Evolutionary conservation across 2,888 invertebrate genomes (phyloP).

Genomic region (Galeopsomyia nigrocyanea): DNA sequence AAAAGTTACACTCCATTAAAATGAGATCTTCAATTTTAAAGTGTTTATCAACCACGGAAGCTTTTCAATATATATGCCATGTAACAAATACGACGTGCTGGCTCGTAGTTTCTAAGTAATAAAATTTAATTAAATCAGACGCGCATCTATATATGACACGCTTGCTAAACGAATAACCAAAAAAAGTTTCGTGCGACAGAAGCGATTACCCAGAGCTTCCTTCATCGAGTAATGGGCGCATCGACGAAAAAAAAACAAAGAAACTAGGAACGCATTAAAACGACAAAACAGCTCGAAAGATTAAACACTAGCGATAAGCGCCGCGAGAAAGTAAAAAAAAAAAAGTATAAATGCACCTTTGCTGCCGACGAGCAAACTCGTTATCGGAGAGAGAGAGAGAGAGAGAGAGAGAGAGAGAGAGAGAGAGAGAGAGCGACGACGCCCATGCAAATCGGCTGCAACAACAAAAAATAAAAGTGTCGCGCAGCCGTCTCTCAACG

Average conservation of each 20-base stretch:
- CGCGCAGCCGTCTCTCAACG: constrained; percentile 35
- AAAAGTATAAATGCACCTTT: background rate
- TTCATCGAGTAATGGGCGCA: constrained; percentile 8
- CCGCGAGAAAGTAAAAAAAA: background rate
- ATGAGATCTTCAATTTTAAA: too few relatives aligned
- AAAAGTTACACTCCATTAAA: too few relatives aligned
- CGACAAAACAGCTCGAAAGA: constrained; percentile 25
- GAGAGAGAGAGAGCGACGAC: constrained; percentile 9
- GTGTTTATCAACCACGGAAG: too few relatives aligned
- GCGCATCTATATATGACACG: background rate
- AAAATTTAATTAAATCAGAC: constrained; percentile 13
- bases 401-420: background rate
- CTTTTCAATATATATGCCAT: too few relatives aligned
- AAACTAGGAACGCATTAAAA: constrained; percentile 23
- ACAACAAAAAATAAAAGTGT: too few relatives aligned
- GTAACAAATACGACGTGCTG: background rate
- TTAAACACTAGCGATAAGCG: constrained; percentile 27
- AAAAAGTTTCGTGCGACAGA: background rate
- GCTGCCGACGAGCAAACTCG: constrained; percentile 34
- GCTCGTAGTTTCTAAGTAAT: background rate
- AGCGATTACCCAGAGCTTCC: constrained; percentile 2
- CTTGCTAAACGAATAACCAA: background rate
- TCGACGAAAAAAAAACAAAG: background rate
- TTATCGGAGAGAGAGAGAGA: constrained; percentile 33
- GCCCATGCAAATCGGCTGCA: constrained; percentile 58